Conservation (phyloP, 2,888 invertebrate genomes). For the Galeopsomyia nigrocyanea region DNA sequence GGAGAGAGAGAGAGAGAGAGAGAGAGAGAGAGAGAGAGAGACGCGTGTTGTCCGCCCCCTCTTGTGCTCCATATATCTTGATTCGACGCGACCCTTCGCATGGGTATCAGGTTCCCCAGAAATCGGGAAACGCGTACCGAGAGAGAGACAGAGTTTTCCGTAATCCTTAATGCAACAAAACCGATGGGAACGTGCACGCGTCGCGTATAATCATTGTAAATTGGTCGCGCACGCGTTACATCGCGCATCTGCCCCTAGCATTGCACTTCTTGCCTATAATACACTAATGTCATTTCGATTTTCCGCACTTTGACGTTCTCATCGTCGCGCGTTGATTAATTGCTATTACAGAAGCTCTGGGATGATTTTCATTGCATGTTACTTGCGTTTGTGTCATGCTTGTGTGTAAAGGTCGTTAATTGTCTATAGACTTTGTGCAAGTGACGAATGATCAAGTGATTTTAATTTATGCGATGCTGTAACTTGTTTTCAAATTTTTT, state of each 20-base stretch:
- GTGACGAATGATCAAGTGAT: too few relatives aligned
- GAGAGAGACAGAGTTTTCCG: constrained; percentile 48
- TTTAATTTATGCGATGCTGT: too few relatives aligned
- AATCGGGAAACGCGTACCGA: constrained; percentile 64
- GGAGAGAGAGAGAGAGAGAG: too few relatives aligned
- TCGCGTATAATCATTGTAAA: constrained; percentile 63
- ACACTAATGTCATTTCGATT: constrained; percentile 33
- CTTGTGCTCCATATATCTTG: constrained; percentile 64
- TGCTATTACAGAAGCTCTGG: background rate
- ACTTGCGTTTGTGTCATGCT: too few relatives aligned
- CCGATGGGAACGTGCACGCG: constrained; percentile 56
- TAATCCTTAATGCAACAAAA: constrained; percentile 49
- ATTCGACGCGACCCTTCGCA: constrained; percentile 68
- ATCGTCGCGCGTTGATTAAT: constrained; percentile 18
- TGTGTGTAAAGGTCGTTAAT: too few relatives aligned
- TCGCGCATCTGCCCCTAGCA: constrained; percentile 60
- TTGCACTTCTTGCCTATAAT: background rate
- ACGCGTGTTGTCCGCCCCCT: background rate
- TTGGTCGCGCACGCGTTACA: constrained; percentile 50
- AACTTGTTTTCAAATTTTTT: too few relatives aligned
- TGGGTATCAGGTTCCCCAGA: constrained; percentile 67
- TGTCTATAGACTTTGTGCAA: too few relatives aligned
- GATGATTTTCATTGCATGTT: background rate
- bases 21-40: background rate
- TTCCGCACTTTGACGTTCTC: constrained; percentile 18